These are phyloP conservation scores for Glossophaga mutica DNA, from an alignment of 2,797 vertebrate species.

Conservation along the genomic window DNA sequence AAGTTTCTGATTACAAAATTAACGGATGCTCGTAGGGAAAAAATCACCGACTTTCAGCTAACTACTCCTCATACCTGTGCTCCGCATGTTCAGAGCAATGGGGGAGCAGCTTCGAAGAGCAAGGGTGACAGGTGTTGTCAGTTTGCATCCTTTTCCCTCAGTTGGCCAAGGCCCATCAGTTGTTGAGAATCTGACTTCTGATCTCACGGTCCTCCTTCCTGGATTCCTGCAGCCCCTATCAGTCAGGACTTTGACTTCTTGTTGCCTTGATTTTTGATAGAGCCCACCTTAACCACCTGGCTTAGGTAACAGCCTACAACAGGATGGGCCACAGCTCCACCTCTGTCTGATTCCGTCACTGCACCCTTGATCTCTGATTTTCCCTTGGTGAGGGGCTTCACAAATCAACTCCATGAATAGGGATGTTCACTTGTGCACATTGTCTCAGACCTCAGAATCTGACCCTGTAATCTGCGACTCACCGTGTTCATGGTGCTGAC, in stretches of 20 bases:
- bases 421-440: too few relatives aligned
- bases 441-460: neutral
- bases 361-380: neutral
- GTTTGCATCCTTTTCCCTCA: neutral
- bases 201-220: neutral
- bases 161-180: neutral
- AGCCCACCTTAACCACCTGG: neutral
- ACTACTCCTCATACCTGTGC: too few relatives aligned
- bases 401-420: neutral
- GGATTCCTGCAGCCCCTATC: too few relatives aligned
- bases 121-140: too few relatives aligned
- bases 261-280: neutral
- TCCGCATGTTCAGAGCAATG: neutral
- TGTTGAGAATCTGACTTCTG: neutral
- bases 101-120: rapidly evolving
- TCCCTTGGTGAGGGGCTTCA: neutral
- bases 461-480: neutral
- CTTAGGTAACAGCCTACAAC: neutral
- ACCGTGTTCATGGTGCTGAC: neutral
- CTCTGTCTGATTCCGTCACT: neutral
- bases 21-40: neutral
- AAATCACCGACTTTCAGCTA: neutral
- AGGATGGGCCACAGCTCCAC: neutral
- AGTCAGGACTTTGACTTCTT: too few relatives aligned
- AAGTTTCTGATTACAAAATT: neutral